Conservation (phyloP, 2,113 vertebrate genomes). For the Antennarius striatus region DNA sequence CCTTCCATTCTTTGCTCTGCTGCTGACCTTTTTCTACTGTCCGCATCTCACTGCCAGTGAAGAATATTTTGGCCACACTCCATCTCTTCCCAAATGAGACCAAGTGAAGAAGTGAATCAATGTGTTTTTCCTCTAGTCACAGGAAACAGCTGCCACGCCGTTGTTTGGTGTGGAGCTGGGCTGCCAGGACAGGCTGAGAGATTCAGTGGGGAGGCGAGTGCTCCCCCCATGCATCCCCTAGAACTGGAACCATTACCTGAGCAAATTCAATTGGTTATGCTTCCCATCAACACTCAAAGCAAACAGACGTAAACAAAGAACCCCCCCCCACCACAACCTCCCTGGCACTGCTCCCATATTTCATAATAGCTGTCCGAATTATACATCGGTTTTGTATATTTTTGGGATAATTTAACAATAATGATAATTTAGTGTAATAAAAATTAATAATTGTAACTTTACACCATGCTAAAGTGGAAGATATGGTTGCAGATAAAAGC, state of each 20-base stretch:
- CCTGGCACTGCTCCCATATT: conserved; percentile 33
- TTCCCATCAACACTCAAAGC: conserved; percentile 41
- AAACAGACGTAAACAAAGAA: conserved; percentile 58
- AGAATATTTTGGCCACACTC: conserved; percentile 64
- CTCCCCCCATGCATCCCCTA: conserved; percentile 41
- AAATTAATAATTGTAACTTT: conserved; percentile 5
- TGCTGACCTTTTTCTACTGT: conserved; percentile 66
- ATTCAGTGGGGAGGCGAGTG: conserved; percentile 51
- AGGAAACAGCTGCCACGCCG: conserved; percentile 70
- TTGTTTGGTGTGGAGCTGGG: conserved; percentile 51
- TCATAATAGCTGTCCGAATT: conserved; percentile 50
- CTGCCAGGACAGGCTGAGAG: conserved; percentile 54
- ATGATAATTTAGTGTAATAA: too few species aligned
- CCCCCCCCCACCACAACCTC: conserved; percentile 23
- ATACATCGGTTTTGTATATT: conserved; percentile 46
- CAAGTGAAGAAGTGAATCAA: conserved; percentile 61
- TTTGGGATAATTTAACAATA: conserved; percentile 33
- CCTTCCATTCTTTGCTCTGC: conserved; percentile 22
- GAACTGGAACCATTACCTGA: conserved; percentile 53
- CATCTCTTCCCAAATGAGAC: conserved; percentile 72
- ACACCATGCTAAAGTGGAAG: conserved; percentile 31
- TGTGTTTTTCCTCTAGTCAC: conserved; percentile 64
- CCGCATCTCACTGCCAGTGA: conserved; percentile 36
- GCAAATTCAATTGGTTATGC: conserved; percentile 53
- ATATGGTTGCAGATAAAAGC: conserved; percentile 23